Conservation (phyloP, 2,888 invertebrate genomes). For the Hydropsyche betteni region DNA sequence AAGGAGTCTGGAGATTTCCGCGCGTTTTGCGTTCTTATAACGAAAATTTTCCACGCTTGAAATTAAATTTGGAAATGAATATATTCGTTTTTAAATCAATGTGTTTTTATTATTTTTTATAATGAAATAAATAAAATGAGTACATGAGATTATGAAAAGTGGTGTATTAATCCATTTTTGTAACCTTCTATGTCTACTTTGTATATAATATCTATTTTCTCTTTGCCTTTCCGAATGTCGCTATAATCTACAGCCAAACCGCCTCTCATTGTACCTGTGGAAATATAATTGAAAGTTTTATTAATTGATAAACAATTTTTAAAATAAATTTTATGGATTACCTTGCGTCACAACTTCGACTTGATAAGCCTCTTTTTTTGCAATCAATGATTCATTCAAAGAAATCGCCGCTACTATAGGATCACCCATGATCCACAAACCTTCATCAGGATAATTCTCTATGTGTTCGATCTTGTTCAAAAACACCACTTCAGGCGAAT, state of each 20-base stretch:
- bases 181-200: conserved; percentile 13
- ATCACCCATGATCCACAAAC: conserved; percentile 46
- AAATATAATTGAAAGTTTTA: neutral
- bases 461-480: conserved; percentile 64
- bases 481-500: conserved; percentile 59
- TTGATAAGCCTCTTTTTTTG: conserved; percentile 25
- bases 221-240: conserved; percentile 24
- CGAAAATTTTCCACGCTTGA: no score
- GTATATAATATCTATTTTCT: conserved; percentile 30
- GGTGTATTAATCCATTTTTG: neutral
- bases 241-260: conserved; percentile 48
- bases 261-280: conserved; percentile 48
- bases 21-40: no score
- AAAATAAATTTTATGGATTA: neutral
- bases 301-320: neutral
- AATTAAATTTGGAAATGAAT: no score
- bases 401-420: conserved; percentile 44
- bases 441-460: conserved; percentile 36
- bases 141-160: conserved; percentile 20
- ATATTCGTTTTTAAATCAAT: no score
- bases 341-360: conserved; percentile 41
- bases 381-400: conserved; percentile 32
- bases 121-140: neutral
- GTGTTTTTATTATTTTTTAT: no score
- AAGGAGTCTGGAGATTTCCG: no score